A percentile compares a stretch with the other conserved stretches of the same genome.
These are phyloP conservation scores for Drosophila anomelani DNA, from an alignment of 2,888 invertebrate species.

Conservation along the genomic window DNA sequence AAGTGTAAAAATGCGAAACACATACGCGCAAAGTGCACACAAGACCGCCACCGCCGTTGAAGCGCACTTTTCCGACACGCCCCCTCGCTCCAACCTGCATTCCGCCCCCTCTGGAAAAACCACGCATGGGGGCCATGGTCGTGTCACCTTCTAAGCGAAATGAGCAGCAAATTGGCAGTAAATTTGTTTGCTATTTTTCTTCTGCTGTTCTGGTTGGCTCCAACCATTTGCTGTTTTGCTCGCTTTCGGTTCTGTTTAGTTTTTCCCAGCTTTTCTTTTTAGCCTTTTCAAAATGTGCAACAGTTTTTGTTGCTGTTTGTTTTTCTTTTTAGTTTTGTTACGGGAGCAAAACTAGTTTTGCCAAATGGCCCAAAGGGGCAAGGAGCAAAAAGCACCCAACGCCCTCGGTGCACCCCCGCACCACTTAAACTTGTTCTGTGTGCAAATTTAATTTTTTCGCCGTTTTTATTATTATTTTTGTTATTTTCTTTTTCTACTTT, in stretches of 20 bases:
- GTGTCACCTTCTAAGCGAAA: constrained; percentile 79
- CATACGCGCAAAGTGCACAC: constrained; percentile 73
- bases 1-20: constrained; percentile 81
- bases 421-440: constrained; percentile 77
- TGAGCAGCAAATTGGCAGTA: constrained; percentile 80
- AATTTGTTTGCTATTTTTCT: constrained; percentile 80
- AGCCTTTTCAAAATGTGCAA: constrained; percentile 43
- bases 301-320: constrained; percentile 53
- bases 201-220: constrained; percentile 40
- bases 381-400: constrained; percentile 45
- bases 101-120: constrained; percentile 33
- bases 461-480: constrained; percentile 67
- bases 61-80: constrained; percentile 27
- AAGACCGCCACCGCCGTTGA: constrained; percentile 34
- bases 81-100: constrained; percentile 2
- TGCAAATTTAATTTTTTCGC: constrained; percentile 75
- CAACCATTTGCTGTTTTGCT: constrained; percentile 52
- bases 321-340: constrained; percentile 59
- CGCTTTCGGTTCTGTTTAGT: constrained; percentile 22
- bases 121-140: constrained; percentile 74
- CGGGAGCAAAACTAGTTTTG: constrained; percentile 69
- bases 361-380: constrained; percentile 57
- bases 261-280: constrained; percentile 33
- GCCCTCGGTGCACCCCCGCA: constrained; percentile 24
- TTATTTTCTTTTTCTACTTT: constrained; percentile 5